Evolutionary conservation across 2,888 invertebrate genomes (phyloP), one percentile per base, ranked within the genome.

Genomic region (Ariolimax columbianus): DNA sequence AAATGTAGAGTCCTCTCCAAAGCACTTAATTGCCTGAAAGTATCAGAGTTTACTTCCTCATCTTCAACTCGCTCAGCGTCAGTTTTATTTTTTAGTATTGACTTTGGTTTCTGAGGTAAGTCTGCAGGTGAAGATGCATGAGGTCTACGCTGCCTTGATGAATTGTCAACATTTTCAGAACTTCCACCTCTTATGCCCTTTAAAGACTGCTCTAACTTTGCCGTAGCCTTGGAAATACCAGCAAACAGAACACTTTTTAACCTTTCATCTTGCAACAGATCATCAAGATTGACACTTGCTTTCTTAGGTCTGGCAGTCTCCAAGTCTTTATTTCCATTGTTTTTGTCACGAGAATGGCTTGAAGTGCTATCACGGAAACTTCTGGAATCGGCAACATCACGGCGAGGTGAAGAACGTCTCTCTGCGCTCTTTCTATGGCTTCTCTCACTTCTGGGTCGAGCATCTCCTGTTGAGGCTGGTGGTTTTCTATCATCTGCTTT

Each of bases 181-280:
- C 23, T 85, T 11, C 38, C 59, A 36, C 43, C 72, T n/a, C 30
- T 23, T 43, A 23, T 7, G 23, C 19, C n/a, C 43, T 68, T 26
- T 14, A 85, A 43, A 40, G 81, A 81, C 68, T 82, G 77, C 47
- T 85, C 85, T 59, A 85, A 59, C 59, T 85, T 85, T 30, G 82
- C 82, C 38, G 85, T 85, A 6, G 85, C 85, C 70, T 85, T 85
- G 6, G 85, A 85, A 38, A 85, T 82, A 0, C 85, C 85, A 68
- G 85, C 82, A 85, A 85, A 85, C 63, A 85, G 66, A 70, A 85
- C 82, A 85, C 70, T 85, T 51, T 81, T 82, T 38, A 85, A 63
- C n/a, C 77, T 63, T 47, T 85, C 85, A 77, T 85, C 85, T 72
- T 85, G 66, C 36, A 85, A 51, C 30, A 85, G 40, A 7, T 43